phyloP scores from a whole-genome alignment of 2,888 invertebrate genomes.

The Pristionchus maxplancki region DNA sequence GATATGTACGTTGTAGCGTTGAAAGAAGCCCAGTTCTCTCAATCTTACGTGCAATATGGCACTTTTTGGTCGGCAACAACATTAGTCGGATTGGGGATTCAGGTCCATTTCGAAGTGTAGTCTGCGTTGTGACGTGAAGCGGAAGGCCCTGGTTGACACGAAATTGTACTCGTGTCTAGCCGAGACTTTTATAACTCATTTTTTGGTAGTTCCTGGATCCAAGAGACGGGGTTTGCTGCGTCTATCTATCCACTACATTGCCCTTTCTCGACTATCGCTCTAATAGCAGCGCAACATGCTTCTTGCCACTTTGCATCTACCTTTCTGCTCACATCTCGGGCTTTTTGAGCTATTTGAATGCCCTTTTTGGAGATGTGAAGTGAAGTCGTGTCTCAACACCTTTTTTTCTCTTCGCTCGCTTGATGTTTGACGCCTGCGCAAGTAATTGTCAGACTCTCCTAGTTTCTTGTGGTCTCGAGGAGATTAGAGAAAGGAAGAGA shows the following conservation, averaged over 20 bases:
- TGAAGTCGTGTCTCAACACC: background rate
- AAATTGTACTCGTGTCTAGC: conserved; percentile 7
- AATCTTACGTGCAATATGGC: too few species aligned
- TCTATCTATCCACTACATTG: too few species aligned
- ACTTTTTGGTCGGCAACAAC: too few species aligned
- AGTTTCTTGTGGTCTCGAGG: background rate
- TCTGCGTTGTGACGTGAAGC: background rate
- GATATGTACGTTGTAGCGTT: too few species aligned
- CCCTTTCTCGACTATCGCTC: background rate
- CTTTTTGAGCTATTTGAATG: background rate
- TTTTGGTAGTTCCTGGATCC: background rate
- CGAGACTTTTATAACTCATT: background rate
- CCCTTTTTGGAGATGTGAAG: background rate
- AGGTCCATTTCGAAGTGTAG: background rate
- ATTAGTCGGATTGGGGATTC: too few species aligned
- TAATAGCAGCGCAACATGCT: background rate
- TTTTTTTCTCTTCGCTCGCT: background rate
- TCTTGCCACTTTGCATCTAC: background rate
- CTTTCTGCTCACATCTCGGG: background rate
- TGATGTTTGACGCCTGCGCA: background rate
- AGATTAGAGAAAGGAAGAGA: background rate
- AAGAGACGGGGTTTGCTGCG: background rate
- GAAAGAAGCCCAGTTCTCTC: too few species aligned
- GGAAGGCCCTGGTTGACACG: background rate
- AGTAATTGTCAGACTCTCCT: background rate